Base-by-base conservation (phyloP, 2,888 invertebrate genomes). In the Masnerella sp. region DNA sequence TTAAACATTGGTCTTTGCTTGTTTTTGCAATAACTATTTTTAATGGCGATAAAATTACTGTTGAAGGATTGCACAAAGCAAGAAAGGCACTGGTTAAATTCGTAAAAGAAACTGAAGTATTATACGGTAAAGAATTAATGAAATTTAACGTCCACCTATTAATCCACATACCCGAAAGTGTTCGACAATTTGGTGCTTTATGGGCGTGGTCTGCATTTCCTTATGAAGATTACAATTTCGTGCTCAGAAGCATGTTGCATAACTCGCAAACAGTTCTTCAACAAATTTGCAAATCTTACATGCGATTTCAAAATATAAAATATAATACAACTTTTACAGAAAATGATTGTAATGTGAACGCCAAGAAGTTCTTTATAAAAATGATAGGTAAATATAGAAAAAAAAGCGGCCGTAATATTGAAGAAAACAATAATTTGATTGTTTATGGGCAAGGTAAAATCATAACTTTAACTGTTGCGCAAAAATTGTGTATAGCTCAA, bases 141-240 rank as follows among this genome's bases (percentile, higher is more conserved):
- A 70, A 64, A 40, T 75, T 49, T 20, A 75, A 75, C 58, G 61
- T 64, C 8, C 71, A 75, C 42, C n/a, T 75, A 8, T 47, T 75
- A 14, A 7, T 68, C 2, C 75, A 75, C 12, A 40, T 68, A 30
- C 67, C 58, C 40, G 12, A 58, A 45, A 45, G 18, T 12, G 62
- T 70, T 5, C 43, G 30, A 34, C 34, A 65, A 8, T 69, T 62
- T 42, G 74, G 67, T 15, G 61, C 70, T 5, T 49, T 75, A 30
- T 75, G 72, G 72, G 69, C 69, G 7, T 75, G 67, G 71, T 75
- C 67, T 9, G 49, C 56, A 2, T 75, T 71, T 58, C 40, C 71
- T 11, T 75, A 65, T 58, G 70, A 70, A 51, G 45, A 22, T 45
- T 67, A 67, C 5, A 74, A 74, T 54, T 38, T 18, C 12, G 30